Conservation (phyloP, 2,113 vertebrate genomes). For the Siphamia tubifer region DNA sequence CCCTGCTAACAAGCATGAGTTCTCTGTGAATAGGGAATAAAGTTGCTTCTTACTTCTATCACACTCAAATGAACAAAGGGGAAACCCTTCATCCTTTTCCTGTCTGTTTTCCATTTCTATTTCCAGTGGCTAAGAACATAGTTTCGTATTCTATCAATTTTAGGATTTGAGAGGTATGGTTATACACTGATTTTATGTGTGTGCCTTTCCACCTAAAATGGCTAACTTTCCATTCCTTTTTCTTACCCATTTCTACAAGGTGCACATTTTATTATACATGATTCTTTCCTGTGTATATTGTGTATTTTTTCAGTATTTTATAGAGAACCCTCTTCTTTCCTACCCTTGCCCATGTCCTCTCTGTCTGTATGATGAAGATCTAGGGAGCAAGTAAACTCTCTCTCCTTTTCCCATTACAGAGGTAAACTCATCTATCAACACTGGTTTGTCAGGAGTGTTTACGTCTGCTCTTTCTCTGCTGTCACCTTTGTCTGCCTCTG, state of each 20-base stretch:
- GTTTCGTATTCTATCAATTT: neutral
- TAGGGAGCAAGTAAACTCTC: conserved; percentile 8
- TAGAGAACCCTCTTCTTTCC: neutral
- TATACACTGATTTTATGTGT: neutral
- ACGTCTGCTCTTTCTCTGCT: conserved; percentile 29
- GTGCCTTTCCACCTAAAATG: neutral
- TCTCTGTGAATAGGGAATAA: conserved; percentile 62
- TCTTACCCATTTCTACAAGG: neutral
- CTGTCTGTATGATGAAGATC: conserved; percentile 12
- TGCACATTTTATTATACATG: neutral
- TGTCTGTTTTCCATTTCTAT: conserved; percentile 21
- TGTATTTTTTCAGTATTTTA: neutral
- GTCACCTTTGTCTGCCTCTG: conserved; percentile 23
- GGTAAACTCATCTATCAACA: conserved; percentile 60
- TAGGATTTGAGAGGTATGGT: neutral
- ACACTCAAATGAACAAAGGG: conserved; percentile 51
- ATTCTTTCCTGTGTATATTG: neutral
- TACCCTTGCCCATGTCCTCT: conserved; percentile 6
- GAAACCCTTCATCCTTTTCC: conserved; percentile 15
- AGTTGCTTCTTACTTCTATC: conserved; percentile 44
- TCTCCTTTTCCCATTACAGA: conserved; percentile 4
- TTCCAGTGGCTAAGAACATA: conserved; percentile 4
- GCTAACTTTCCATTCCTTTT: neutral
- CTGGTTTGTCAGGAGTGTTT: conserved; percentile 52
- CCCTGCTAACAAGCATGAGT: conserved; percentile 53